Evolutionary conservation across 2,888 invertebrate species (phyloP).

Genomic region (Orgyia antiqua): DNA sequence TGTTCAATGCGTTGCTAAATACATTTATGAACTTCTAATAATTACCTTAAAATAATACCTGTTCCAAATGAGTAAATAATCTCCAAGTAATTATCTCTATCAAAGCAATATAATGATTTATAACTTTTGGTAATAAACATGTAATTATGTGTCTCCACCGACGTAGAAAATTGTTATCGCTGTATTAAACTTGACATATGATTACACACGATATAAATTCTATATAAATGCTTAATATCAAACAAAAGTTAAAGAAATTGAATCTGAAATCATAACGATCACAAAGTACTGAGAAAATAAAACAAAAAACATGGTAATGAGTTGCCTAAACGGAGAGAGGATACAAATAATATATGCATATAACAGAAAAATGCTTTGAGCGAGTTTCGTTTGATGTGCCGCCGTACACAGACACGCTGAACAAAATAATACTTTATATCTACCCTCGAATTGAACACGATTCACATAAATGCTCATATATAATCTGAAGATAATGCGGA

Average conservation of each 20-base stretch:
- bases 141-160: neutral
- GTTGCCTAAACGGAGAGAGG: conserved; percentile 38
- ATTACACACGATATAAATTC: neutral
- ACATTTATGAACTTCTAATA: too few species aligned
- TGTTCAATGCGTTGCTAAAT: too few species aligned
- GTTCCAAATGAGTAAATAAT: too few species aligned
- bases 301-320: conserved; percentile 42
- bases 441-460: conserved; percentile 37
- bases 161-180: neutral
- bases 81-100: too few species aligned
- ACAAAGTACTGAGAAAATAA: conserved; percentile 21
- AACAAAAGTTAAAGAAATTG: conserved; percentile 3
- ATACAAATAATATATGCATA: conserved; percentile 52
- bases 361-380: conserved; percentile 44
- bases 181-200: neutral
- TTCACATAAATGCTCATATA: conserved; percentile 38
- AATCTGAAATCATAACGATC: conserved; percentile 9
- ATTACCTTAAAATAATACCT: too few species aligned
- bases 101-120: too few species aligned
- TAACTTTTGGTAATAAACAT: too few species aligned
- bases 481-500: conserved; percentile 23
- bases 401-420: conserved; percentile 42
- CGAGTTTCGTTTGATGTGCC: conserved; percentile 53
- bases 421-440: conserved; percentile 26
- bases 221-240: conserved; percentile 1